Percentiles rank a stretch among this genome's conserved stretches.
Evolutionary conservation across 2,797 vertebrate species (phyloP).

Genomic region (Scarus forsteni): DNA sequence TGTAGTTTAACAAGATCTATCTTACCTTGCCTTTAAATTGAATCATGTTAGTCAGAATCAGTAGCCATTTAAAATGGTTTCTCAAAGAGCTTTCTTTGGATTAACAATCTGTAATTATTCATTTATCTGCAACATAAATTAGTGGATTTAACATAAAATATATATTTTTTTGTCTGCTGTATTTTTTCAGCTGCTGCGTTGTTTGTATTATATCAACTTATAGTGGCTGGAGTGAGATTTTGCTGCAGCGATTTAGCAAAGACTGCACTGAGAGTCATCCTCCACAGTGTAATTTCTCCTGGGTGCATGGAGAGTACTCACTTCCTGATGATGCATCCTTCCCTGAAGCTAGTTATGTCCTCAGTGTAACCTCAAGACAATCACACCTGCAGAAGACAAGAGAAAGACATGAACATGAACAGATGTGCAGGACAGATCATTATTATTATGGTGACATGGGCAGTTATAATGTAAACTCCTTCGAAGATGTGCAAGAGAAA

Average conservation of each 20-base stretch:
- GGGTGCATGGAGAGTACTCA: conserved; percentile 91
- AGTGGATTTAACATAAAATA: no score
- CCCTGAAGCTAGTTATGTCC: conserved; percentile 90
- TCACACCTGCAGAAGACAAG: conserved; percentile 85
- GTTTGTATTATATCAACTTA: neutral
- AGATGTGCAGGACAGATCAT: conserved; percentile 34
- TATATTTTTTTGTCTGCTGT: no score
- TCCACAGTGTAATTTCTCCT: conserved; percentile 87
- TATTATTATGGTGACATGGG: conserved; percentile 3
- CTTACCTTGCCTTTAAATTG: no score
- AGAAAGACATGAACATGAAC: conserved; percentile 3
- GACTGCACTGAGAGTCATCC: conserved; percentile 74
- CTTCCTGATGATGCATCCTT: conserved; percentile 90
- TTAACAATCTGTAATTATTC: no score
- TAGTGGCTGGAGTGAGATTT: no score
- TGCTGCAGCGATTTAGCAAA: neutral
- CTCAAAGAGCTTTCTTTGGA: no score
- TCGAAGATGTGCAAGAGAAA: conserved; percentile 10
- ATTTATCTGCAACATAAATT: no score
- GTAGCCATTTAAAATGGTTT: no score
- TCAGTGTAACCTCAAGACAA: conserved; percentile 86
- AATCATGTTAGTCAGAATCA: no score
- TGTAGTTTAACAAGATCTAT: no score
- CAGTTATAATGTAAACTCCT: conserved; percentile 19
- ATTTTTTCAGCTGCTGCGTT: neutral